Percentiles rank a stretch among this genome's conserved stretches.
phyloP scores from a whole-genome alignment of 2,797 vertebrate genomes.

The Meriones psammophilus region DNA sequence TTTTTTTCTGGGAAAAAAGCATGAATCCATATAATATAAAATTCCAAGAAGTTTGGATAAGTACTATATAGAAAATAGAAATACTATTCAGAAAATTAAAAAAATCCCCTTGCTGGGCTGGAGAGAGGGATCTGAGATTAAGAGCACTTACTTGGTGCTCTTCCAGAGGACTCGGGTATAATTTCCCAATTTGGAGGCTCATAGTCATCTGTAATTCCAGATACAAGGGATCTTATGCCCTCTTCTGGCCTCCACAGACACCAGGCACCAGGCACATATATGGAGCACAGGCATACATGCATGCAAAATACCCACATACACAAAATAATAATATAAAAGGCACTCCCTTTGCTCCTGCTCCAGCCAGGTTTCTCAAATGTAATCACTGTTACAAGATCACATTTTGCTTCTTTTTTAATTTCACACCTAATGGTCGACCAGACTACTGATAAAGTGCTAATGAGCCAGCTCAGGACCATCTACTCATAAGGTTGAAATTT shows the following conservation, averaged over 20 bases:
- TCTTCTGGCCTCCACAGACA: not conserved
- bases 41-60: slow-evolving; percentile 48
- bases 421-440: not conserved
- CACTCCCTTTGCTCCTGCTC: not conserved
- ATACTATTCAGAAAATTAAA: slow-evolving; percentile 47
- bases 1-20: not conserved
- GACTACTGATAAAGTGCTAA: not conserved
- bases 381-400: slow-evolving; percentile 6
- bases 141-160: not conserved
- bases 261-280: not conserved
- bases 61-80: slow-evolving; percentile 47
- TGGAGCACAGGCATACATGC: not conserved
- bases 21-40: not conserved
- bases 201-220: not conserved
- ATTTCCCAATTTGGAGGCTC: not conserved
- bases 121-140: not conserved
- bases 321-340: not conserved
- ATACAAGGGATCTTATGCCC: not conserved
- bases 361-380: slow-evolving; percentile 58
- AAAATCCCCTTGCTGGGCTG: not conserved
- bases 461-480: not conserved
- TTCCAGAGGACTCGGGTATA: not conserved
- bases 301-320: not conserved
- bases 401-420: slow-evolving; percentile 1
- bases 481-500: slow-evolving; percentile 38